Percentiles rank a stretch among this genome's conserved stretches.
These are phyloP conservation scores for Marmota flaviventris DNA, from an alignment of 2,113 vertebrate species.

Conservation along the genomic window DNA sequence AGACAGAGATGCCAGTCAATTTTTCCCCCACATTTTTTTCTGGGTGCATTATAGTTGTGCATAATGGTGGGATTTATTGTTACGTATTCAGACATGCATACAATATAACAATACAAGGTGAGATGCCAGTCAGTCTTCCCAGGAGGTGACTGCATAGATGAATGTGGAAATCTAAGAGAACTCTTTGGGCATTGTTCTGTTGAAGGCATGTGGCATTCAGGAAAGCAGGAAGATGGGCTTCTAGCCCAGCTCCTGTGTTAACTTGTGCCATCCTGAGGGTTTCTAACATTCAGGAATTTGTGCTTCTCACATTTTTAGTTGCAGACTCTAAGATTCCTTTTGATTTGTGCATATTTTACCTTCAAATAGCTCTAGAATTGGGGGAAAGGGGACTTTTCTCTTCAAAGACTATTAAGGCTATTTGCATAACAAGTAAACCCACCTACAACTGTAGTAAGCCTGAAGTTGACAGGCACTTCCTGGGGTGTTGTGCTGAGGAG, in stretches of 20 bases:
- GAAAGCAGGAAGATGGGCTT: background rate
- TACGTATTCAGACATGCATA: no score
- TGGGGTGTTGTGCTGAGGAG: background rate
- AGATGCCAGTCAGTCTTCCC: no score
- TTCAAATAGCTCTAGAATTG: background rate
- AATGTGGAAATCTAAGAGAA: background rate
- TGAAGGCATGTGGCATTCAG: background rate
- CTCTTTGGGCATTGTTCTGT: background rate
- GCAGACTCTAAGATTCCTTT: background rate
- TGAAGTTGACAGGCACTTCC: background rate
- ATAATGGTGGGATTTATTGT: no score
- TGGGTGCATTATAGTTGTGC: no score
- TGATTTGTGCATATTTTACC: background rate
- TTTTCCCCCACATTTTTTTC: no score
- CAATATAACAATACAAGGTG: no score
- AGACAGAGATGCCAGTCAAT: background rate
- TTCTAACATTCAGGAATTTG: background rate
- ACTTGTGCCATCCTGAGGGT: background rate
- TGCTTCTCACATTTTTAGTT: background rate
- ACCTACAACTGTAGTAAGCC: background rate
- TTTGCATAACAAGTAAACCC: background rate
- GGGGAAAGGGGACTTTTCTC: background rate
- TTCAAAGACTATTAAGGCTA: background rate
- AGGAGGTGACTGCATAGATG: background rate
- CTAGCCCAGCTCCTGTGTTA: background rate